Percentiles rank a stretch among this genome's conserved stretches.
Evolutionary conservation across 2,113 vertebrate species (phyloP).

Genomic region (Vulpes ferrilata): DNA sequence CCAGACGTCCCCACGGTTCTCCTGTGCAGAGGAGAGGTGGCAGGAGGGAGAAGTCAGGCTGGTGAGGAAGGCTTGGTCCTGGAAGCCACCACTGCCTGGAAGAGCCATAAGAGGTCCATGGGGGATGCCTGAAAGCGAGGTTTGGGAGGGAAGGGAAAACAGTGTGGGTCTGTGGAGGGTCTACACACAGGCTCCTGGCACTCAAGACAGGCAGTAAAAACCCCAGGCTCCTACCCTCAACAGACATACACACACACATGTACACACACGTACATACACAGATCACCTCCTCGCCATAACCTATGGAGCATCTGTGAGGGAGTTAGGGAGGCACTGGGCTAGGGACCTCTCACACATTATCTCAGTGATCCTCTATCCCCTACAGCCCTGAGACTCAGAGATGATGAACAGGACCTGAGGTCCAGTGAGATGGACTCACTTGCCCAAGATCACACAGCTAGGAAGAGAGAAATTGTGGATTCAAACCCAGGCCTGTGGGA

Average conservation of each 20-base stretch:
- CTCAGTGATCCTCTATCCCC: not conserved
- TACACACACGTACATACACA: not conserved
- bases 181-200: fast-evolving
- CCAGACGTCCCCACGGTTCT: conserved; percentile 62
- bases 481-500: not conserved
- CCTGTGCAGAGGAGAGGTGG: not conserved
- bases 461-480: not conserved
- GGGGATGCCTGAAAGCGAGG: not conserved
- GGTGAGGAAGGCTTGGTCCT: not conserved
- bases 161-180: not conserved
- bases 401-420: not conserved
- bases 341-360: too few relatives aligned
- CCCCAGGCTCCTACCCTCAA: not conserved
- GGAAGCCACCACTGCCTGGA: not conserved
- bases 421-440: not conserved
- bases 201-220: not conserved
- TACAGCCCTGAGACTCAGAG: not conserved
- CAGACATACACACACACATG: not conserved
- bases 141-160: not conserved
- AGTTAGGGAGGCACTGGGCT: too few relatives aligned
- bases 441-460: not conserved
- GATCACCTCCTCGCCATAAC: not conserved
- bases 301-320: not conserved
- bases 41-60: not conserved
- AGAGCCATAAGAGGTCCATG: fast-evolving